Conservation (phyloP, 2,888 invertebrate species). For the Agrilus biguttatus region DNA sequence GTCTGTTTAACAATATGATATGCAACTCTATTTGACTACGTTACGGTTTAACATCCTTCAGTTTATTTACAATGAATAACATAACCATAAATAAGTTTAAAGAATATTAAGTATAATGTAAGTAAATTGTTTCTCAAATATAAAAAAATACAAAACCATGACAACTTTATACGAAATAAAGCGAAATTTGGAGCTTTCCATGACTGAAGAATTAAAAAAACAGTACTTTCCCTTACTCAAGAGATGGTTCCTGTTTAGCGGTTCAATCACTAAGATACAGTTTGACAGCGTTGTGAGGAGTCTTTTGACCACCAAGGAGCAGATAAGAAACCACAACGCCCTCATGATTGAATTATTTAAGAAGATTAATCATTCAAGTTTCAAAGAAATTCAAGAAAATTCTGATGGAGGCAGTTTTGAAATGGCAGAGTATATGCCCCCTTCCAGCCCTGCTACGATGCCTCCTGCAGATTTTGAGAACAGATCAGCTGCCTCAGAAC, state of each 20-base stretch:
- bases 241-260: constrained; percentile 50
- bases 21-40: too few relatives aligned
- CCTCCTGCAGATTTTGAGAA: constrained; percentile 28
- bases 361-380: constrained; percentile 14
- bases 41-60: too few relatives aligned
- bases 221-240: constrained; percentile 60
- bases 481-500: constrained; percentile 53
- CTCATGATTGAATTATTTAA: constrained; percentile 58
- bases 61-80: too few relatives aligned
- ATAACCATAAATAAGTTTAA: too few relatives aligned
- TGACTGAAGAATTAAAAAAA: constrained; percentile 52
- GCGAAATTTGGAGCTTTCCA: constrained; percentile 43
- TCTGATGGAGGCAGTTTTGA: constrained; percentile 47
- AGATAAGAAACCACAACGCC: constrained; percentile 72
- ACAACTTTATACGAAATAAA: constrained; percentile 39
- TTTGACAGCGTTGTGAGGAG: constrained; percentile 69
- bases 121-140: too few relatives aligned
- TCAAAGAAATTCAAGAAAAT: constrained; percentile 29
- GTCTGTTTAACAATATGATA: too few relatives aligned
- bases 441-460: constrained; percentile 34
- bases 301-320: constrained; percentile 50
- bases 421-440: constrained; percentile 40
- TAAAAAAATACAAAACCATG: constrained; percentile 7
- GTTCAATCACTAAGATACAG: constrained; percentile 65
- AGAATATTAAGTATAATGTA: too few relatives aligned